These are phyloP conservation scores for Leucoma salicis DNA, from an alignment of 2,888 invertebrate genomes.

Conservation along the genomic window DNA sequence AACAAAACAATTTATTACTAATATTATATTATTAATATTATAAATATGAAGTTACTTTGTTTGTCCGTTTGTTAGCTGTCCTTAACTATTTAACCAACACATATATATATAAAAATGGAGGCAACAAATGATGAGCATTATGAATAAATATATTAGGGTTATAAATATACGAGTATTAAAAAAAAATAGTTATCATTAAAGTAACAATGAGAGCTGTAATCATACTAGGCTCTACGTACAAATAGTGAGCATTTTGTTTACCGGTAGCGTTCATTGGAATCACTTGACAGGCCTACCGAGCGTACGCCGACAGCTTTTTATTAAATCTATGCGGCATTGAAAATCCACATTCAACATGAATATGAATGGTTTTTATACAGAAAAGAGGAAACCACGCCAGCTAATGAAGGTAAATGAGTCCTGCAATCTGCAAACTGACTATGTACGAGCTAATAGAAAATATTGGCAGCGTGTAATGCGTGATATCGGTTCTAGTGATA, in stretches of 20 bases:
- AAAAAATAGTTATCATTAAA: too few relatives aligned
- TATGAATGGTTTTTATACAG: conserved; percentile 18
- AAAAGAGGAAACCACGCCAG: conserved; percentile 48
- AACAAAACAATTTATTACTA: too few relatives aligned
- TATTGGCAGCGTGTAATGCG: conserved; percentile 63
- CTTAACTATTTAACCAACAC: too few relatives aligned
- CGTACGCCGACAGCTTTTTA: conserved; percentile 23
- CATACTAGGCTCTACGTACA: conserved; percentile 14
- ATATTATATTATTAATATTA: too few relatives aligned
- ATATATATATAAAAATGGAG: too few relatives aligned
- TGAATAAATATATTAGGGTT: too few relatives aligned
- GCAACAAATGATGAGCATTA: too few relatives aligned
- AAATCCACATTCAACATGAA: conserved; percentile 17
- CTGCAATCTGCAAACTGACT: conserved; percentile 50
- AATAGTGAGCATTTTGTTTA: conserved; percentile 24
- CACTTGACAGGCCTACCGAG: conserved; percentile 16
- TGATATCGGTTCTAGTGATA: conserved; percentile 37
- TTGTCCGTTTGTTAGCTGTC: too few relatives aligned
- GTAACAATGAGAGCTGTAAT: conserved; percentile 13
- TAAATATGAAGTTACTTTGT: too few relatives aligned
- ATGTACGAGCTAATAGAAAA: conserved; percentile 53
- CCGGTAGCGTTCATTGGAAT: conserved; percentile 14
- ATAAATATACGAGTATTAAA: too few relatives aligned
- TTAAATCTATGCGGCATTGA: conserved; percentile 37
- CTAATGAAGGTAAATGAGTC: conserved; percentile 54